Conservation (phyloP, 2,113 vertebrate genomes). For the Nerophis ophidion region DNA sequence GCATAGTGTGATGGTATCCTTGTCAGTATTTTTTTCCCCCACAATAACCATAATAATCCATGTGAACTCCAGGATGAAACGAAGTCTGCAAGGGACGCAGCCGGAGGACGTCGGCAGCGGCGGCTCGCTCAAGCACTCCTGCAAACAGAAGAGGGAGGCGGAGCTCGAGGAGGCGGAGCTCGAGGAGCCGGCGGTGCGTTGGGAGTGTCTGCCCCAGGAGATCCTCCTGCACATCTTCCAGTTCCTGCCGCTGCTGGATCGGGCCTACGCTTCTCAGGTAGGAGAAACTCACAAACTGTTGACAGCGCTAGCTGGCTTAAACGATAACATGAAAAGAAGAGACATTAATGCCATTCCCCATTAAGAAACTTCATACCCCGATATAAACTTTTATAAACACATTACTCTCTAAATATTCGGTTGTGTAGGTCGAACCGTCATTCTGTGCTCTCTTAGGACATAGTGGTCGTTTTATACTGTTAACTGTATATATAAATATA, state of each 20-base stretch:
- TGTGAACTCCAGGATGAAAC: constrained; percentile 80
- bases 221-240: constrained; percentile 88
- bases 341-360: too few species aligned
- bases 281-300: too few species aligned
- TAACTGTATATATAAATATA: too few species aligned
- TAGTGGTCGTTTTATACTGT: too few species aligned
- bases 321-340: too few species aligned
- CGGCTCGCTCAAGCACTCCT: constrained; percentile 65
- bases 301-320: too few species aligned
- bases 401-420: too few species aligned
- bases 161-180: constrained; percentile 28
- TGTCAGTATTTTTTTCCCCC: neutral
- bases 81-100: constrained; percentile 68
- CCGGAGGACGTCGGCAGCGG: constrained; percentile 63
- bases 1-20: too few species aligned
- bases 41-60: neutral
- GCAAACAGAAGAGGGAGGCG: constrained; percentile 45
- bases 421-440: too few species aligned
- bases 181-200: constrained; percentile 55
- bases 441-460: too few species aligned
- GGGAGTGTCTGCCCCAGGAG: constrained; percentile 86
- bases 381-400: too few species aligned
- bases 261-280: constrained; percentile 85
- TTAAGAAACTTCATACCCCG: too few species aligned
- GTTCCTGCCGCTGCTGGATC: constrained; percentile 87